Conservation (phyloP, 2,113 vertebrate genomes). For the Aix galericulata region DNA sequence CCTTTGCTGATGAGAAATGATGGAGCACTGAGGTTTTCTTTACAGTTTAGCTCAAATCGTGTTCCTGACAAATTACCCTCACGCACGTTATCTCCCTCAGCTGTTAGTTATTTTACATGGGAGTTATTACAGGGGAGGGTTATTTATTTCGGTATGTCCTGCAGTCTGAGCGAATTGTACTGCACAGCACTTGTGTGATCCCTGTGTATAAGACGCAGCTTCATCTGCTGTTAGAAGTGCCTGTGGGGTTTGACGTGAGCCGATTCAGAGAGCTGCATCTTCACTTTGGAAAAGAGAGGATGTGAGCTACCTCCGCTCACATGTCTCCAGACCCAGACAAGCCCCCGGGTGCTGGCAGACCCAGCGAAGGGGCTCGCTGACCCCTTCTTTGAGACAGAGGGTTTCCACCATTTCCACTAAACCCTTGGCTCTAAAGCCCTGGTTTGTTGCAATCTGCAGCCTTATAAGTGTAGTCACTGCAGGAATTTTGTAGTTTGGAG, state of each 20-base stretch:
- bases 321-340: not conserved
- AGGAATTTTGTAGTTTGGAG: not conserved
- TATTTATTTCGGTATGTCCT: not conserved
- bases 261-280: not conserved
- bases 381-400: not conserved
- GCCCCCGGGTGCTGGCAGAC: rapidly evolving
- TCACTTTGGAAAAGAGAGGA: not conserved
- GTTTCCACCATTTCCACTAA: not conserved
- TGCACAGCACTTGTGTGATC: not conserved
- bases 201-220: not conserved
- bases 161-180: not conserved
- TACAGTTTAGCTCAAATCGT: not conserved
- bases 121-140: not conserved
- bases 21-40: not conserved
- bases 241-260: not conserved
- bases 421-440: not conserved
- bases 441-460: not conserved
- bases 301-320: not conserved
- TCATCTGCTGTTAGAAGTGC: not conserved
- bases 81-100: not conserved
- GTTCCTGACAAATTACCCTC: not conserved
- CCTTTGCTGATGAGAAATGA: not conserved
- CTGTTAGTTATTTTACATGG: not conserved
- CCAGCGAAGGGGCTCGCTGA: not conserved
- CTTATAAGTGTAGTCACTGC: not conserved